Evolutionary conservation across 1,140 invertebrate species (phyloP).

Genomic region (Diabrotica virgifera): DNA sequence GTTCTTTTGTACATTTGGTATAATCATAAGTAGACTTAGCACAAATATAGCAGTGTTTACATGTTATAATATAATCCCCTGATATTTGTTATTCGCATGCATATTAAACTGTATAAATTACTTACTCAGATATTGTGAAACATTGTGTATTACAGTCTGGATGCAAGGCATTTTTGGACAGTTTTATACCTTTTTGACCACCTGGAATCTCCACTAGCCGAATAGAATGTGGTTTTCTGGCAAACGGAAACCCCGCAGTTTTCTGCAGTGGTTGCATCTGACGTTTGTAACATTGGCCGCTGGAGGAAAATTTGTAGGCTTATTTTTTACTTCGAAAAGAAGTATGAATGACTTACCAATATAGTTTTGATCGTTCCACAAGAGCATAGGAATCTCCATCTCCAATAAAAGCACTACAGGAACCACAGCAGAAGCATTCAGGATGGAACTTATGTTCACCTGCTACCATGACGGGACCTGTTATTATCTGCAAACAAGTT

Average conservation of each 20-base stretch:
- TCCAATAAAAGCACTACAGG: constrained; percentile 81
- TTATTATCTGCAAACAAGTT: constrained; percentile 63
- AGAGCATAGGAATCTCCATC: constrained; percentile 89
- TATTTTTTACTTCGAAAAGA: background rate
- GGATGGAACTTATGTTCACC: constrained; percentile 94
- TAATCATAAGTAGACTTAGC: too few relatives aligned
- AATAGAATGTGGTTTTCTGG: constrained; percentile 70
- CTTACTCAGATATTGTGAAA: constrained; percentile 62
- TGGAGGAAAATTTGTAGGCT: constrained; percentile 32
- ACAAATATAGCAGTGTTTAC: too few relatives aligned
- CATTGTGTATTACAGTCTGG: constrained; percentile 46
- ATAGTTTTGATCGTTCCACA: constrained; percentile 83
- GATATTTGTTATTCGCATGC: too few relatives aligned
- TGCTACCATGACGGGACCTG: constrained; percentile 91
- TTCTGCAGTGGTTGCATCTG: constrained; percentile 57
- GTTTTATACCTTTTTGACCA: constrained; percentile 56
- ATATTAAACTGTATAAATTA: constrained; percentile 23
- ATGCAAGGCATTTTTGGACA: constrained; percentile 53
- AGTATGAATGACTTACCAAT: constrained; percentile 61
- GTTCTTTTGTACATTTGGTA: too few relatives aligned
- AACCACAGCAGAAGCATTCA: constrained; percentile 87
- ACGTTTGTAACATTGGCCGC: constrained; percentile 63
- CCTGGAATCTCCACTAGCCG: constrained; percentile 73
- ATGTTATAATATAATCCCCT: too few relatives aligned
- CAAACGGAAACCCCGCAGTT: constrained; percentile 55